Evolutionary conservation across 2,797 vertebrate species (phyloP), one percentile per base, ranked within the genome.

Genomic region (Triplophysa bombifrons): DNA sequence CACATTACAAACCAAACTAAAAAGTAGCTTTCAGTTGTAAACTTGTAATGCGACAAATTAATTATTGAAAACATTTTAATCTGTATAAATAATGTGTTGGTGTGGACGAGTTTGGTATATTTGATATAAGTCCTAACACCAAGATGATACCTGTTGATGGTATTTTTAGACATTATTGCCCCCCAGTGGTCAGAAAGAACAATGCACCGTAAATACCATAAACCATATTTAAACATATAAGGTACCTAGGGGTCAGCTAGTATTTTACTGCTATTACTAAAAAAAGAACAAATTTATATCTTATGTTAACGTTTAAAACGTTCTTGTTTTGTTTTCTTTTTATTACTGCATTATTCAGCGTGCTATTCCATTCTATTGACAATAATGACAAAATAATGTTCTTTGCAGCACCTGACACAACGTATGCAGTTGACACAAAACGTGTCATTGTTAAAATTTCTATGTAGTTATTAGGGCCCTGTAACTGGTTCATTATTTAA

Each of bases 131-230:
- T 38, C n/a, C 16, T 27, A 38, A 10, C n/a, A 34, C 2, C 1
- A 14, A 14, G n/a, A 1, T 17, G 9, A 25, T 41, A 55, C 13
- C 41, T 41, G 41, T 41, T 41, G 41, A 48, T 25, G 4, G 22
- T 50, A 60, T n/a, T 30, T 81, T 34, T 68, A 56, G 64, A 41
- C 20, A 72, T 60, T 50, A 70, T 55, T 71, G 76, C 72, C 76
- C 38, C 55, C 76, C 16, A 4, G 76, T 60, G 83, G 56, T 1
- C 20, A 13, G 30, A 44, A 30, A 6, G 51, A 12, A 3, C 14
- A 34, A 27, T 17, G 25, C 30, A 61, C 14, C 14, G 3, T 48
- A 13, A 48, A 48, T 48, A n/a, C n/a, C n/a, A n/a, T n/a, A 11
- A 9, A 41, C 41, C 41, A 11, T 41, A 41, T 2, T 50, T 50